These are phyloP conservation scores for Vipera ursinii DNA, from an alignment of 2,797 vertebrate species.

Conservation along the genomic window DNA sequence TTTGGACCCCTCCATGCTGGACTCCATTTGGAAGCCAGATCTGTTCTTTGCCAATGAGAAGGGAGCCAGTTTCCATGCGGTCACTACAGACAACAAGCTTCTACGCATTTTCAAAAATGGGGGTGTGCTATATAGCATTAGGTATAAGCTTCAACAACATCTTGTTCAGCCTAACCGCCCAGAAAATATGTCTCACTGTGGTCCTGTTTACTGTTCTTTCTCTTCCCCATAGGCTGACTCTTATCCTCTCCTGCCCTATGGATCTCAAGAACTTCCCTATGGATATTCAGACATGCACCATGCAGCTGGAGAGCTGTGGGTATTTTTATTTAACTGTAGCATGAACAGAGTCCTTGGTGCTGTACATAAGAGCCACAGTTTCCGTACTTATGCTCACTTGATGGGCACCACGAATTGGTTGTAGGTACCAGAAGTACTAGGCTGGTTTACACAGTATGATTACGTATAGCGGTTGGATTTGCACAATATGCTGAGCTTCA, in stretches of 20 bases:
- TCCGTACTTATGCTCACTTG: not conserved
- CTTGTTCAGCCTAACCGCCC: not conserved
- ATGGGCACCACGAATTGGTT: not conserved
- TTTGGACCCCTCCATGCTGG: constrained; percentile 92
- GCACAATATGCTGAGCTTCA: not conserved
- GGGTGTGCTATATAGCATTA: constrained; percentile 93
- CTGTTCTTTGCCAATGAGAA: constrained; percentile 95
- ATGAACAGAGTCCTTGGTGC: not conserved
- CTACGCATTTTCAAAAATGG: constrained; percentile 92
- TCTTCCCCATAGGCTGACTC: constrained; percentile 80
- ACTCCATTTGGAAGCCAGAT: constrained; percentile 96
- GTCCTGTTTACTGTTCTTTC: constrained; percentile 5
- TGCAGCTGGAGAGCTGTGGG: constrained; percentile 97
- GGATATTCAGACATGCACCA: constrained; percentile 94
- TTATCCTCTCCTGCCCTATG: constrained; percentile 93
- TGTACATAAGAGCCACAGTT: not conserved
- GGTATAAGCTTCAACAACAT: constrained; percentile 65
- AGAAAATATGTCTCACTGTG: not conserved
- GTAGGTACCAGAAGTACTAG: not conserved
- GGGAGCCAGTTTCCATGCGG: constrained; percentile 92
- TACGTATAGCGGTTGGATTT: not conserved
- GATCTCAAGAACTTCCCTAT: constrained; percentile 97
- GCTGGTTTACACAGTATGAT: not conserved
- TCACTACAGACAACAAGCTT: constrained; percentile 94
- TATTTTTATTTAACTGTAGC: constrained; percentile 34